Base-by-base conservation (phyloP, 2,888 invertebrate species). In the Chironomus tentans region DNA sequence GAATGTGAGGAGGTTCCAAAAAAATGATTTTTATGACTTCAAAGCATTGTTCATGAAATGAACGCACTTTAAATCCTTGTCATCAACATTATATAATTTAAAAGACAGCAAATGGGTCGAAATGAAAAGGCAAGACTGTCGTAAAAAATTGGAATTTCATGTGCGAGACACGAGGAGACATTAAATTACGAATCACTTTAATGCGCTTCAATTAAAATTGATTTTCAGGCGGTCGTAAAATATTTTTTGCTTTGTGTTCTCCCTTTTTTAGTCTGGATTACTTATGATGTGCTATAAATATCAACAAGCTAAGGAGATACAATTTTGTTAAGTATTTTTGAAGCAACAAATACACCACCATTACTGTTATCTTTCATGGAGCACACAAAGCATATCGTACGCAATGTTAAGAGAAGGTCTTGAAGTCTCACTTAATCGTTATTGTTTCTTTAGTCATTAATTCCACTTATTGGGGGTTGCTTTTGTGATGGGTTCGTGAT, bases 151-250 rank as follows among this genome's bases (percentile, higher is more conserved):
- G 21, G 12, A 4, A 15, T 38, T 68, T 68, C 38, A 38, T 38
- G 38, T 38, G 38, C 38, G 38, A 38, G 38, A 38, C 38, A 38
- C 2, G 38, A 38, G 38, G 46, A 68, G 28, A 68, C 68, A 68
- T 68, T 68, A 38, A 68, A 13, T 46, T 68, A 38, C 18, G 46
- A 68, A 68, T 38, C 68, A 68, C 68, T 68, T 68, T 68, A 65
- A 68, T 68, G 28, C 68, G 68, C 46, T 46, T 68, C 68, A 68
- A 68, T 68, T 68, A 68, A 68, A 68, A 68, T 68, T 68, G 68
- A 68, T 68, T 68, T 68, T 24, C 21, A 65, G 24, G 21, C 18
- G 65, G 12, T 65, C 65, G 65, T 65, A 65, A 68, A 68, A 38
- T 65, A 56, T 56, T 38, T 38, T 38, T 56, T n/a, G n/a, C n/a